phyloP scores from a whole-genome alignment of 2,888 invertebrate species.

The Dioctria rufipes region DNA sequence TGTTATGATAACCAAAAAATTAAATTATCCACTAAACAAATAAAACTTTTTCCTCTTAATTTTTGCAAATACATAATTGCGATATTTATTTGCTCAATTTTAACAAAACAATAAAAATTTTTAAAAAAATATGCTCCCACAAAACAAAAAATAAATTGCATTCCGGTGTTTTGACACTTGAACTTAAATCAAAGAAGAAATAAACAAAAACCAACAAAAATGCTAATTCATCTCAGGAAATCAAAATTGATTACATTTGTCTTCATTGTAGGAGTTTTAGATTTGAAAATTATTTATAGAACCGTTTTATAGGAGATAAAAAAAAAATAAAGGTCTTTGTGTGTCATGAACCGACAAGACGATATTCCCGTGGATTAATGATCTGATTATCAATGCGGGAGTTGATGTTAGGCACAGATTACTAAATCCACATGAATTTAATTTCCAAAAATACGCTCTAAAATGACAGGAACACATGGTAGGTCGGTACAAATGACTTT shows the following conservation, averaged over 20 bases:
- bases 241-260: slow-evolving; percentile 51
- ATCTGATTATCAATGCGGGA: slow-evolving; percentile 50
- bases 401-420: slow-evolving; percentile 26
- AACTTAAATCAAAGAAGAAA: slow-evolving; percentile 33
- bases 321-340: slow-evolving; percentile 45
- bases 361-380: slow-evolving; percentile 43
- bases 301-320: background rate
- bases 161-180: slow-evolving; percentile 39
- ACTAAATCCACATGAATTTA: slow-evolving; percentile 34
- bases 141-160: background rate
- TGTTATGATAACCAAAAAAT: too few relatives aligned
- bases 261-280: slow-evolving; percentile 47
- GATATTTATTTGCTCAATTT: too few relatives aligned
- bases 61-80: too few relatives aligned
- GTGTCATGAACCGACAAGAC: slow-evolving; percentile 32
- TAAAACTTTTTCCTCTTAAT: too few relatives aligned
- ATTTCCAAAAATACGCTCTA: slow-evolving; percentile 50
- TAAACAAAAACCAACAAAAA: slow-evolving; percentile 22
- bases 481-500: slow-evolving; percentile 33
- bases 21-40: too few relatives aligned
- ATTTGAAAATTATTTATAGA: slow-evolving; percentile 41
- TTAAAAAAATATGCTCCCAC: too few relatives aligned
- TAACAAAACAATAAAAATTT: too few relatives aligned
- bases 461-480: slow-evolving; percentile 51
- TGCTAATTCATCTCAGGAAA: slow-evolving; percentile 32